A percentile compares a stretch with the other conserved stretches of the same genome.
These are phyloP conservation scores for Amphiprion percula DNA, from an alignment of 2,113 vertebrate species.

Conservation along the genomic window DNA sequence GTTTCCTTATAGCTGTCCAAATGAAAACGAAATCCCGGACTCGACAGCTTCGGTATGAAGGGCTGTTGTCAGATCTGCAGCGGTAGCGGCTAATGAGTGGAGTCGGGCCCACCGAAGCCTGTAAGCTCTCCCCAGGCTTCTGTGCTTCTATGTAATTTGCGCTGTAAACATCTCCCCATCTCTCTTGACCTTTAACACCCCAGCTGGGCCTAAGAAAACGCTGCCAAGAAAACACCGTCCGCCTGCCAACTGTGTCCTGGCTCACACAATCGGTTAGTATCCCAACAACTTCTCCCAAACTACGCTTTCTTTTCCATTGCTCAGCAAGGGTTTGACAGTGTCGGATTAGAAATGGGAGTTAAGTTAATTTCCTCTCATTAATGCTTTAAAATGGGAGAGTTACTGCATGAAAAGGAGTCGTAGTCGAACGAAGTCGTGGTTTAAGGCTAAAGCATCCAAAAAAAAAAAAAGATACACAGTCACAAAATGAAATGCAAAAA, in stretches of 20 bases:
- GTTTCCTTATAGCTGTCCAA: neutral
- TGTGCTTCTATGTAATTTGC: constrained; percentile 44
- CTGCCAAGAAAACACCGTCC: constrained; percentile 32
- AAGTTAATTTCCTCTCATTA: constrained; percentile 7
- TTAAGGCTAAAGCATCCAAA: too few relatives aligned
- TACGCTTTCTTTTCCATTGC: constrained; percentile 6
- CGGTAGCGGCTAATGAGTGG: constrained; percentile 54
- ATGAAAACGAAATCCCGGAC: neutral
- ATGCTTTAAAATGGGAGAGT: neutral
- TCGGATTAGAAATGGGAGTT: constrained; percentile 9
- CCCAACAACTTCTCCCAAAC: neutral
- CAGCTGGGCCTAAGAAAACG: constrained; percentile 37
- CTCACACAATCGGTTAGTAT: constrained; percentile 11
- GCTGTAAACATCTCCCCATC: constrained; percentile 56
- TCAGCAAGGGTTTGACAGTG: constrained; percentile 8
- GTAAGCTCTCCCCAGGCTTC: constrained; percentile 52
- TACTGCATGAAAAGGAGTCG: neutral
- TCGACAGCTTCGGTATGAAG: neutral
- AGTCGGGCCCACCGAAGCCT: constrained; percentile 47
- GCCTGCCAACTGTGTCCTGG: constrained; percentile 29
- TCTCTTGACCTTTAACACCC: constrained; percentile 59
- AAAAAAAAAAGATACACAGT: too few relatives aligned
- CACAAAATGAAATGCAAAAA: too few relatives aligned
- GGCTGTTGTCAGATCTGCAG: constrained; percentile 35
- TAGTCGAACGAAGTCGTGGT: too few relatives aligned